Base-by-base conservation (phyloP, 1,140 invertebrate genomes). In the Drosophila funebris region DNA sequence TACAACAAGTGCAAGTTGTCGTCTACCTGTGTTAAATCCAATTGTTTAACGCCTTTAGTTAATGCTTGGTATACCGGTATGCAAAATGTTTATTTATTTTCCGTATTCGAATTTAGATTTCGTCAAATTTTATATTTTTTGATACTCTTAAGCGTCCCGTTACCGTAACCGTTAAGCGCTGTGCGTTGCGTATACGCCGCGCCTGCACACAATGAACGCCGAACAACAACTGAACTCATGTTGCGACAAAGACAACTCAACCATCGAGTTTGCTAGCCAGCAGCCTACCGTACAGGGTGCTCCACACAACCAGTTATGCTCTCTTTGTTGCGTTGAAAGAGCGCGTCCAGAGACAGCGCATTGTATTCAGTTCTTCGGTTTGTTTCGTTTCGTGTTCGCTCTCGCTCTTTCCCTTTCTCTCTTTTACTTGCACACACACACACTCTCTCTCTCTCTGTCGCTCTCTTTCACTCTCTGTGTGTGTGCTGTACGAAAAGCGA, bases 161-260 rank as follows among this genome's bases (percentile, higher is more conserved):
- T 63, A 36, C 9, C 22, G 7, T 43, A 67, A 75, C 63, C 70
- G 69, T 68, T 67, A 72, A 72, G 53, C 64, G 67, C 39, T 44
- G 29, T 37, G 53, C 56, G 74, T 76, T 63, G 50, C 73, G 78
- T 73, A 81, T 78, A 81, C 74, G 71, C 74, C 64, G 67, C 61
- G 60, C 53, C 73, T 87, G 73, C 64, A 73, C 79, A 64, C 72
- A 46, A 75, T 62, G 75, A 85, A 87, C 87, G 78, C 76, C 85
- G 88, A 90, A 88, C 72, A 87, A 83, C 76, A 88, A 90, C 85
- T 90, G 87, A 64, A 57, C n/a, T 13, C 56, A 36, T 16, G 27
- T 14, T 13, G 24, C 43, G 53, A 18, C 9, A n/a, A n/a, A n/a
- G 1, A n/a, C 29, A 7, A 14, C 24, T 16, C 24, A 7, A 14